A percentile compares a stretch with the other conserved stretches of the same genome.
These are phyloP conservation scores for Clarias batrachus DNA, from an alignment of 2,113 vertebrate species.

Conservation along the genomic window DNA sequence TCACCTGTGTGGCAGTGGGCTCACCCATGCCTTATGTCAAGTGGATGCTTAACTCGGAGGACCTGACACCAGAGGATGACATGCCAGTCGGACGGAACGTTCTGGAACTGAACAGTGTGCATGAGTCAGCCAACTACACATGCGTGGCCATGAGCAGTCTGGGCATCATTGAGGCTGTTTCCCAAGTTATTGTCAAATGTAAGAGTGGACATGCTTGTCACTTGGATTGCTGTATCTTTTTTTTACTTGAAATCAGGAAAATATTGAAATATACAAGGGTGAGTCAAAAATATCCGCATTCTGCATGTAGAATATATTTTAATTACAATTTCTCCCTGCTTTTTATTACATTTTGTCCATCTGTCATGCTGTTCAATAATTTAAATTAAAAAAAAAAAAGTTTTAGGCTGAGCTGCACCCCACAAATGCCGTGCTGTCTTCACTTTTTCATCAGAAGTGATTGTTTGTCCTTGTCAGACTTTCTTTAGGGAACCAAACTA, in stretches of 20 bases:
- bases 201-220: conserved; percentile 57
- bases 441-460: too few species aligned
- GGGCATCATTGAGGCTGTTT: conserved; percentile 93
- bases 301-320: too few species aligned
- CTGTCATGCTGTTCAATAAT: too few species aligned
- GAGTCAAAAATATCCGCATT: too few species aligned
- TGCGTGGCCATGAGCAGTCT: conserved; percentile 99
- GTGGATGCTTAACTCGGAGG: conserved; percentile 96
- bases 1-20: conserved; percentile 97
- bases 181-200: conserved; percentile 97
- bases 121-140: conserved; percentile 98
- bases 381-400: too few species aligned
- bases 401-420: too few species aligned
- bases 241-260: not conserved
- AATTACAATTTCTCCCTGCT: too few species aligned
- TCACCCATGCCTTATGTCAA: conserved; percentile 99
- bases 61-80: conserved; percentile 94
- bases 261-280: not conserved
- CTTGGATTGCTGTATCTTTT: not conserved
- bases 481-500: too few species aligned
- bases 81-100: conserved; percentile 98
- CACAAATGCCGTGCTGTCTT: too few species aligned
- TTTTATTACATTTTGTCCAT: too few species aligned
- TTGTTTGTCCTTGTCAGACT: too few species aligned
- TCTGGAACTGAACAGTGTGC: conserved; percentile 91